Conservation (phyloP, 2,888 invertebrate species). For the Cacoxenus indagator region DNA sequence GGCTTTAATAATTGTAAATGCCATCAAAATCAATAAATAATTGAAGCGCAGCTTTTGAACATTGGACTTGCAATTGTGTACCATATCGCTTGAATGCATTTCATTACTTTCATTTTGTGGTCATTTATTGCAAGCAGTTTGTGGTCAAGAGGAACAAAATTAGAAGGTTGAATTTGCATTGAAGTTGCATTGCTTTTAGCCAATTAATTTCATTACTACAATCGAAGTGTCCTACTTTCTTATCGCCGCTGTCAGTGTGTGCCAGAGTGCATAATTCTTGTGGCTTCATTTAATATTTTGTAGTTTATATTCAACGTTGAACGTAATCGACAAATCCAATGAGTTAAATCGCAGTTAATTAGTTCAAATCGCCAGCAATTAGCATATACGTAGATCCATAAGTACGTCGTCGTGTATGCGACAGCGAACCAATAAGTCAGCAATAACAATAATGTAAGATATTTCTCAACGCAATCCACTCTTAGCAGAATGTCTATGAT, state of each 20-base stretch:
- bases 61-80: not conserved
- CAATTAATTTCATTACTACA: not conserved
- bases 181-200: too few relatives aligned
- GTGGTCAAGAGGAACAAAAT: not conserved
- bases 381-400: not conserved
- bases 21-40: not conserved
- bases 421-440: too few relatives aligned
- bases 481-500: too few relatives aligned
- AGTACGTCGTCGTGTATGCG: too few relatives aligned
- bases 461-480: too few relatives aligned
- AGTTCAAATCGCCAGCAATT: slow-evolving; percentile 8
- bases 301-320: not conserved
- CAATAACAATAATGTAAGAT: too few relatives aligned
- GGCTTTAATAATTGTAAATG: not conserved
- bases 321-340: not conserved
- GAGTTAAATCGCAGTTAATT: slow-evolving; percentile 32
- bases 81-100: not conserved
- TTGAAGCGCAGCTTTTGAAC: not conserved
- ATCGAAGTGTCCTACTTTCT: too few relatives aligned
- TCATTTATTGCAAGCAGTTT: not conserved
- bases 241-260: too few relatives aligned
- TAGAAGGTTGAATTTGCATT: too few relatives aligned
- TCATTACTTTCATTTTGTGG: not conserved
- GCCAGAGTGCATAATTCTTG: too few relatives aligned
- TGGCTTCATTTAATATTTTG: not conserved